Conservation (phyloP, 2,113 vertebrate genomes). For the Prunella fulvescens region DNA sequence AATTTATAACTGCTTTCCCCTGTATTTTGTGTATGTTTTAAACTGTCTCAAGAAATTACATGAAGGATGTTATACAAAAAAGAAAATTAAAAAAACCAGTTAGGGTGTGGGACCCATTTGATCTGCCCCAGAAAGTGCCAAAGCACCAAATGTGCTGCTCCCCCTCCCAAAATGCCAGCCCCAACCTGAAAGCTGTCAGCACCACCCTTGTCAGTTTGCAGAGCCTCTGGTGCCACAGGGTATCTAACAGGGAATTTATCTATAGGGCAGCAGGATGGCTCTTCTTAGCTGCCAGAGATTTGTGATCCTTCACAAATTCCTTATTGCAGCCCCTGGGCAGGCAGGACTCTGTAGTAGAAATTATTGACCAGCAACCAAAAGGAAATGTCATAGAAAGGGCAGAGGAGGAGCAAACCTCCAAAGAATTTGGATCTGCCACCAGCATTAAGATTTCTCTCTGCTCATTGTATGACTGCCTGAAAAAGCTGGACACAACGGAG, state of each 20-base stretch:
- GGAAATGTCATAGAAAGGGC: background rate
- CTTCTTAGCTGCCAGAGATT: background rate
- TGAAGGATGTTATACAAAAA: background rate
- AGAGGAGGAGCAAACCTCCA: background rate
- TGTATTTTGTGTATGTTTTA: background rate
- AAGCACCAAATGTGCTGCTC: background rate
- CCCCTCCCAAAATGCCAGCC: background rate
- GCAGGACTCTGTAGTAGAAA: background rate
- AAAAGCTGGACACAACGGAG: background rate
- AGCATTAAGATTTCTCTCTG: background rate
- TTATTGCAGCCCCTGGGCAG: background rate
- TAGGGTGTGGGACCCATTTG: background rate
- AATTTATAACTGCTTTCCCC: background rate
- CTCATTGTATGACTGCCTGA: background rate
- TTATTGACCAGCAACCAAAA: background rate
- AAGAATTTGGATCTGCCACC: background rate
- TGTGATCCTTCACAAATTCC: background rate
- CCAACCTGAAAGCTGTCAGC: accelerated
- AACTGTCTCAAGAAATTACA: background rate
- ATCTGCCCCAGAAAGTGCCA: accelerated
- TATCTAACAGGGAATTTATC: background rate
- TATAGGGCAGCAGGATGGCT: background rate
- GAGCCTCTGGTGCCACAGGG: accelerated
- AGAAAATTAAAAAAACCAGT: background rate
- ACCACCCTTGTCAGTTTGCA: background rate